Base-by-base conservation (phyloP, 2,113 vertebrate species). In the Solea senegalensis region DNA sequence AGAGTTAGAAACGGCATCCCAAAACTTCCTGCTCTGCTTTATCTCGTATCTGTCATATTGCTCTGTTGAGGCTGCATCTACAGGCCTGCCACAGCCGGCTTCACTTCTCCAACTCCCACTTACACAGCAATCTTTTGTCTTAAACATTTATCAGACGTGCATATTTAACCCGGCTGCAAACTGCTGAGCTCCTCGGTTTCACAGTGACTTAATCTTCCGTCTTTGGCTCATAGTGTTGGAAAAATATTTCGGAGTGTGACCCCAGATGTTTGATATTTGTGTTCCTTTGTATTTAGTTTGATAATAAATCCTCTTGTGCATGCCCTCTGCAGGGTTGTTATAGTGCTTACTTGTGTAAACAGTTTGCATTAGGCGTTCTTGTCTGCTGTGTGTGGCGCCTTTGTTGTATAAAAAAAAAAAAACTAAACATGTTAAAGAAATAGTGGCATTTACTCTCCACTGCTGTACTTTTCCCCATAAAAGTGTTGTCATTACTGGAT, bases 181-280 rank as follows among this genome's bases (percentile, higher is more conserved):
- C 70, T 52, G 74, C 81, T 69, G 59, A 74, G 74, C 81, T 65
- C 52, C 57, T 84, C 74, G 76, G 69, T 70, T 89, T 72, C 70
- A 72, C 69, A 72, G 49, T 28, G 72, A 73, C 58, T 80, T 85
- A 74, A 81, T 89, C 88, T 74, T 79, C 76, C 75, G 85, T 81
- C 74, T 72, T 83, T 90, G 80, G 84, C 83, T 65, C 62, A 26
- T 61, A 43, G 69, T 52, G 61, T 54, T 43, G 81, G 82, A 85
- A 90, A 88, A 83, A 79, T 62, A 69, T 67, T 61, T 53, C 16
- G 15, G 65, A 80, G 65, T 53, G 60, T 82, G 83, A 88, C 72
- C 66, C 82, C 84, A 83, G 83, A 86, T 91, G 86, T 90, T 90
- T 82, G 27, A 85, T 76, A 53, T 76, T 68, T 78, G 58, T 45